Percentiles rank a stretch among this genome's conserved stretches.
phyloP scores from a whole-genome alignment of 2,888 invertebrate species.

The Drosophila picticornis region DNA sequence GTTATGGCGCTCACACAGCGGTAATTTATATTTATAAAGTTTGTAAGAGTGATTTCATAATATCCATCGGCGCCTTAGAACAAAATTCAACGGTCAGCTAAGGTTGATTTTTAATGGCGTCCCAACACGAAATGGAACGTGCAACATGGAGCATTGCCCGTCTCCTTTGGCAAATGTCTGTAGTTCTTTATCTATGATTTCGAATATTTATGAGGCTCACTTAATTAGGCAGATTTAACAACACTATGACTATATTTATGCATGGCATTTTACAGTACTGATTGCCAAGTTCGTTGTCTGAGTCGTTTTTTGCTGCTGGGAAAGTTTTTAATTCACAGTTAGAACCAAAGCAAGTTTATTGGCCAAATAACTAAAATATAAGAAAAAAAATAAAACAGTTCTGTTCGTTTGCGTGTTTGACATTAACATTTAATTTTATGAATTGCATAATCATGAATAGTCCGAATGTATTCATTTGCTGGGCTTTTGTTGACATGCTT shows the following conservation, averaged over 20 bases:
- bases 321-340: slow-evolving; percentile 42
- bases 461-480: slow-evolving; percentile 50
- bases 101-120: slow-evolving; percentile 54
- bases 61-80: slow-evolving; percentile 27
- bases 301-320: slow-evolving; percentile 58
- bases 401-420: slow-evolving; percentile 66
- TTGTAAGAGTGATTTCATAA: slow-evolving; percentile 58
- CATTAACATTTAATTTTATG: slow-evolving; percentile 70
- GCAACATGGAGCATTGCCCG: slow-evolving; percentile 43
- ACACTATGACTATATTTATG: slow-evolving; percentile 68
- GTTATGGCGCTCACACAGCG: slow-evolving; percentile 45
- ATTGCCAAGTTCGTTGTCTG: slow-evolving; percentile 54
- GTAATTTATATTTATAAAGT: slow-evolving; percentile 54
- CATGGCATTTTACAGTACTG: slow-evolving; percentile 38
- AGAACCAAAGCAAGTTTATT: slow-evolving; percentile 52
- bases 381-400: slow-evolving; percentile 21
- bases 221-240: slow-evolving; percentile 69
- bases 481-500: slow-evolving; percentile 34
- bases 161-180: slow-evolving; percentile 33
- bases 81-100: slow-evolving; percentile 24
- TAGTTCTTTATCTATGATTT: slow-evolving; percentile 68
- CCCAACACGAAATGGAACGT: slow-evolving; percentile 72
- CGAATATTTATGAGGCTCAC: slow-evolving; percentile 69
- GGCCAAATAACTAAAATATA: background rate
- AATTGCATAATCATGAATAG: slow-evolving; percentile 74